Percentiles rank a stretch among this genome's conserved stretches.
These are phyloP conservation scores for Drosophila orosa DNA, from an alignment of 1,140 invertebrate species.

Conservation along the genomic window DNA sequence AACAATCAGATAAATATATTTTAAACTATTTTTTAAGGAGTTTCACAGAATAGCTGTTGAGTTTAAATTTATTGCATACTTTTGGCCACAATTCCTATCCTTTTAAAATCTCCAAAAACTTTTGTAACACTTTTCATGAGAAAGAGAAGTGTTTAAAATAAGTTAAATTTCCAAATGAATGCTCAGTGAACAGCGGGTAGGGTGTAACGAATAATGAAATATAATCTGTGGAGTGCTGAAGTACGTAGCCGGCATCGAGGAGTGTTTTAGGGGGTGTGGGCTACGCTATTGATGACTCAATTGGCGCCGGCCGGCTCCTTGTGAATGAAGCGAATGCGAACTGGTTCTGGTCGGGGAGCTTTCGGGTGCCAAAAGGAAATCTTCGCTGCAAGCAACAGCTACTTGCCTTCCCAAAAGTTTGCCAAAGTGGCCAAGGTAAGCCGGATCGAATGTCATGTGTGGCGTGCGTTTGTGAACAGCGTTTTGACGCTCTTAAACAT, in stretches of 20 bases:
- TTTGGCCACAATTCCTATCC: neutral
- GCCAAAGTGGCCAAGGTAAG: constrained; percentile 68
- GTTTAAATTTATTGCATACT: neutral
- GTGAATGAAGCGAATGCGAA: constrained; percentile 56
- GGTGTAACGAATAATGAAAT: constrained; percentile 33
- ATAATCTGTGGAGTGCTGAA: constrained; percentile 22
- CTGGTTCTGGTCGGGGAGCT: constrained; percentile 43
- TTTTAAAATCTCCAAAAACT: neutral
- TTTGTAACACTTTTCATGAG: neutral
- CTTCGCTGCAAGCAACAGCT: constrained; percentile 48
- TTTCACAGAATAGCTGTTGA: too few species aligned
- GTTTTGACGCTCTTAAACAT: constrained; percentile 63
- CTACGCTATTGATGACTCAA: constrained; percentile 63
- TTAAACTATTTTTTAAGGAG: too few species aligned
- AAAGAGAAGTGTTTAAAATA: neutral
- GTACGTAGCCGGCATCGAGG: neutral
- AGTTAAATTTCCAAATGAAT: neutral
- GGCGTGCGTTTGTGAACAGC: constrained; percentile 61
- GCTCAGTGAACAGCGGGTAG: constrained; percentile 2
- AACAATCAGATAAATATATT: too few species aligned
- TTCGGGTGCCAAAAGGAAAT: constrained; percentile 71
- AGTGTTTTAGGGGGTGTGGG: constrained; percentile 7
- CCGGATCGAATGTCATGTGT: constrained; percentile 66
- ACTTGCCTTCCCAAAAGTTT: constrained; percentile 63
- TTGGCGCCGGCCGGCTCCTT: constrained; percentile 62